Evolutionary conservation across 1,140 invertebrate genomes (phyloP).

Genomic region (Neodiprion pinetum): DNA sequence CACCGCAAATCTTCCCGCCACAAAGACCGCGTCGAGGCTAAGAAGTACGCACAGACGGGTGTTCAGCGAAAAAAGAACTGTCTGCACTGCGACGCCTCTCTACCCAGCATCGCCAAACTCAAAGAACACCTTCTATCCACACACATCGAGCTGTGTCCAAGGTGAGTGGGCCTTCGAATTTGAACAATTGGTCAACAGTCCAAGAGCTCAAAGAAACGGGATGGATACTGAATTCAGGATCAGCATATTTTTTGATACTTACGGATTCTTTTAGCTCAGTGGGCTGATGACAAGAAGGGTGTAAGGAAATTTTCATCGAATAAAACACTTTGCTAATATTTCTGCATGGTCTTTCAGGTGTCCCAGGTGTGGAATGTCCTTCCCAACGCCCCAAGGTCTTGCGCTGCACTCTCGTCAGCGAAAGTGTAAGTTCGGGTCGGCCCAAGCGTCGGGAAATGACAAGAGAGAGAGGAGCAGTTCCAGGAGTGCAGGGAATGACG

Average conservation of each 20-base stretch:
- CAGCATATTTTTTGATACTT: too few species aligned
- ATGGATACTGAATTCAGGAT: too few species aligned
- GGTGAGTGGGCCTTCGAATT: constrained; percentile 44
- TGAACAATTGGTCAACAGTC: not conserved
- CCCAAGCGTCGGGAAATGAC: not conserved
- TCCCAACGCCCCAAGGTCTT: constrained; percentile 76
- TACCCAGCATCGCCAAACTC: constrained; percentile 64
- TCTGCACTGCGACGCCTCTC: constrained; percentile 65
- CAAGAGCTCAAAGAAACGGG: too few species aligned
- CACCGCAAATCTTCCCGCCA: constrained; percentile 73
- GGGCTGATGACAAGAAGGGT: too few species aligned
- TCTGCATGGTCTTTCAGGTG: constrained; percentile 63
- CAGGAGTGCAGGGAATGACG: not conserved
- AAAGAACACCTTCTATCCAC: constrained; percentile 71
- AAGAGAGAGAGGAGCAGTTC: not conserved
- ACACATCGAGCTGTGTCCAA: constrained; percentile 67
- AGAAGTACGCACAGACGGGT: constrained; percentile 52
- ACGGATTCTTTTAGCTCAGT: too few species aligned
- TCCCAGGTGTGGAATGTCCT: constrained; percentile 70
- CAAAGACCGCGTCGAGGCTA: constrained; percentile 60
- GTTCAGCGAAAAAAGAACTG: constrained; percentile 63
- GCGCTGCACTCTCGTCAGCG: constrained; percentile 67
- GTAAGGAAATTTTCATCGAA: too few species aligned
- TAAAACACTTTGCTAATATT: not conserved
- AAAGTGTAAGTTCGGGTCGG: constrained; percentile 27